Conservation (phyloP, 2,888 invertebrate genomes). For the Plagodis dolabraria region DNA sequence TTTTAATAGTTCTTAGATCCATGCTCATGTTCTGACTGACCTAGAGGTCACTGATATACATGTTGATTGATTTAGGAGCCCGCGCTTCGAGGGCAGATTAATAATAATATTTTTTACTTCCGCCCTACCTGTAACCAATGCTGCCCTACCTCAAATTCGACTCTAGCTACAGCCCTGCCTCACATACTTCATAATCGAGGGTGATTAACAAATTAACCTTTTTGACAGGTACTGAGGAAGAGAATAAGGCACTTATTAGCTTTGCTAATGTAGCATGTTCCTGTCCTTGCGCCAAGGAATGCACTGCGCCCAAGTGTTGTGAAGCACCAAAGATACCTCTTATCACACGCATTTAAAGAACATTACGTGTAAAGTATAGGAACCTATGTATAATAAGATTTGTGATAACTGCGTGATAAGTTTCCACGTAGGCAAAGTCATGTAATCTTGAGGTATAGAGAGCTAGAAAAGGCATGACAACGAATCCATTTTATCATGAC, state of each 20-base stretch:
- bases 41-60: no score
- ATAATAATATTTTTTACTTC: no score
- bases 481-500: background rate
- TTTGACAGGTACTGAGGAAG: constrained; percentile 67
- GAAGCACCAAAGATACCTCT: constrained; percentile 58
- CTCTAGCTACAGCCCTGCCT: no score
- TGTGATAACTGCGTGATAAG: background rate
- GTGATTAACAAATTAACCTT: background rate
- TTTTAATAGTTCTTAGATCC: no score
- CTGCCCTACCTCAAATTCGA: no score
- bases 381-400: background rate
- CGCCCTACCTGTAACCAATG: no score
- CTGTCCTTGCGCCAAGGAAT: constrained; percentile 77
- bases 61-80: no score
- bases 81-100: no score
- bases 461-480: background rate
- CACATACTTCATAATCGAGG: background rate
- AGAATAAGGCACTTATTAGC: constrained; percentile 68
- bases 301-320: constrained; percentile 74
- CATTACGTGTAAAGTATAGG: background rate
- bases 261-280: constrained; percentile 69
- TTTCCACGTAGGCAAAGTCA: no score
- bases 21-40: no score
- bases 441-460: no score
- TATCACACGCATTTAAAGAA: constrained; percentile 65